Conservation (phyloP, 2,888 invertebrate species). For the Noctua fimbriata region DNA sequence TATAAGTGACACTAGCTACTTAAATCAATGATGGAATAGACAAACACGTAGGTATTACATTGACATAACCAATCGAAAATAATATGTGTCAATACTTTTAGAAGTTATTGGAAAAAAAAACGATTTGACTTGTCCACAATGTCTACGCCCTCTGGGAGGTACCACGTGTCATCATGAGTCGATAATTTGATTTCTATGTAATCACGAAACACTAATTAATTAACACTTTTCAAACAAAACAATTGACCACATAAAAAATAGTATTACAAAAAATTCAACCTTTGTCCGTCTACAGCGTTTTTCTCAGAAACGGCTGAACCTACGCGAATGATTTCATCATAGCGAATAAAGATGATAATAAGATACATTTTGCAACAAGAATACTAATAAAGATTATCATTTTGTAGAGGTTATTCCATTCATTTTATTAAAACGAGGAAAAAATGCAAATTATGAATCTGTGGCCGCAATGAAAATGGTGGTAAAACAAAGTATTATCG, state of each 20-base stretch:
- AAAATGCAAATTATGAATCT: slow-evolving; percentile 46
- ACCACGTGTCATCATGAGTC: background rate
- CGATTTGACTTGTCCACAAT: background rate
- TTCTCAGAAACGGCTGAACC: slow-evolving; percentile 36
- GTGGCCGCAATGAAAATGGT: slow-evolving; percentile 36
- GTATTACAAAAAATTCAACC: slow-evolving; percentile 3
- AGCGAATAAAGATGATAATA: slow-evolving; percentile 12
- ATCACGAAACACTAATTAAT: slow-evolving; percentile 15
- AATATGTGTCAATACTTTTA: background rate
- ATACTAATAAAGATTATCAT: background rate
- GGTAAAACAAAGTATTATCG: slow-evolving; percentile 29
- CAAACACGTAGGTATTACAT: background rate
- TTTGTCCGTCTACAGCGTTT: slow-evolving; percentile 14
- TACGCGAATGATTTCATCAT: slow-evolving; percentile 21
- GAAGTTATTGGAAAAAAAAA: background rate
- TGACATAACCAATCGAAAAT: background rate
- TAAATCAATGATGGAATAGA: background rate
- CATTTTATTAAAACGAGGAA: slow-evolving; percentile 11
- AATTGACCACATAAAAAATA: background rate
- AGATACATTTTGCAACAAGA: background rate
- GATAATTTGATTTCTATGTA: background rate
- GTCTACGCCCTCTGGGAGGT: background rate
- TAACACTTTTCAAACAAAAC: slow-evolving; percentile 23
- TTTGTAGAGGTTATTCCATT: background rate
- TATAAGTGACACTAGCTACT: background rate